These are phyloP conservation scores for Ormyrus pomaceus DNA, from an alignment of 2,888 invertebrate species.

Conservation along the genomic window DNA sequence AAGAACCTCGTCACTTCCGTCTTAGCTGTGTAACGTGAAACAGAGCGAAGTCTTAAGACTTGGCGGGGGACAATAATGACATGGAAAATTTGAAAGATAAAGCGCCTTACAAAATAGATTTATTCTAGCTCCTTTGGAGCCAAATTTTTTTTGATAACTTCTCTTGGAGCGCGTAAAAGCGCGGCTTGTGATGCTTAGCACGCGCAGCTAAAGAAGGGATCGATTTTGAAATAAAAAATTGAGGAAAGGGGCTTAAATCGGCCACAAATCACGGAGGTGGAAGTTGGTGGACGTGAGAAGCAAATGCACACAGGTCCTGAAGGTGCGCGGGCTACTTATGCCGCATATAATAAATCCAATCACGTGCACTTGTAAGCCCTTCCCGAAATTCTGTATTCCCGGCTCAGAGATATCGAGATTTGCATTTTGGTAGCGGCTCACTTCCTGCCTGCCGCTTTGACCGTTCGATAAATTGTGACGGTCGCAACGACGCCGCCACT, in stretches of 20 bases:
- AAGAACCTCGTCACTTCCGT: constrained; percentile 11
- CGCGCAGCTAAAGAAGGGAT: too few relatives aligned
- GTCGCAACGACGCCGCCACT: too few relatives aligned
- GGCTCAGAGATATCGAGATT: constrained; percentile 12
- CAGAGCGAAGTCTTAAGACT: constrained; percentile 4
- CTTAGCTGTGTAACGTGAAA: not conserved
- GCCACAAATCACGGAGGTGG: not conserved
- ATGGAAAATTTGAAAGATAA: too few relatives aligned
- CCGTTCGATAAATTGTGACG: not conserved
- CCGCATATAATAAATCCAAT: constrained; percentile 24
- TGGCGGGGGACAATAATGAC: too few relatives aligned
- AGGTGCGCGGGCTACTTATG: constrained; percentile 5
- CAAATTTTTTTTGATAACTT: too few relatives aligned
- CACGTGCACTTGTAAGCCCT: constrained; percentile 20
- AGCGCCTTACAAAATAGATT: too few relatives aligned
- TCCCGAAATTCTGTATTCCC: constrained; percentile 34
- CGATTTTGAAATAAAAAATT: not conserved
- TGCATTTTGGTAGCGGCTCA: constrained; percentile 23
- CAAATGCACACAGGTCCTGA: not conserved
- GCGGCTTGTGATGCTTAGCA: too few relatives aligned
- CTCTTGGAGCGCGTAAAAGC: too few relatives aligned
- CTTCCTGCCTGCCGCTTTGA: constrained; percentile 2
- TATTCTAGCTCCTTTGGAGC: too few relatives aligned
- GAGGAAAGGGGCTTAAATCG: not conserved
- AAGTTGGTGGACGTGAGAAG: not conserved